phyloP scores from a whole-genome alignment of 2,797 vertebrate species.

The Sandelia bainsii region DNA sequence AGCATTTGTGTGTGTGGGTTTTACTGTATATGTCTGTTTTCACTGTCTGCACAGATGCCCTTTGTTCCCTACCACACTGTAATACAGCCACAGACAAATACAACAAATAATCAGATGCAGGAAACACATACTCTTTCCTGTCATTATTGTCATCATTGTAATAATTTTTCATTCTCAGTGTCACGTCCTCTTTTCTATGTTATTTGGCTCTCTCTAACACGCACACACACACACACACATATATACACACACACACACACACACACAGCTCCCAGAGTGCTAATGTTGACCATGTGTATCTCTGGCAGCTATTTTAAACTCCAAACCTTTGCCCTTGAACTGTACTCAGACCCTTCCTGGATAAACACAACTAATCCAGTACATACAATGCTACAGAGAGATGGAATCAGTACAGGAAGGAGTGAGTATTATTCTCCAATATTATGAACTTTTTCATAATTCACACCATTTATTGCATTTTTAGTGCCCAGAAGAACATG shows the following conservation, averaged over 20 bases:
- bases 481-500: not conserved
- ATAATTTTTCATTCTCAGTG: conserved; percentile 15
- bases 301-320: conserved; percentile 63
- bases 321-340: conserved; percentile 56
- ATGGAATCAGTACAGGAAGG: conserved; percentile 39
- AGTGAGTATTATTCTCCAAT: conserved; percentile 3
- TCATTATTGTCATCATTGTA: conserved; percentile 18
- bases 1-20: conserved; percentile 2
- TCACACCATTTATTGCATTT: conserved; percentile 20
- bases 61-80: conserved; percentile 2
- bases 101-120: not conserved
- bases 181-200: not conserved
- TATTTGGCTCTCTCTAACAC: not conserved
- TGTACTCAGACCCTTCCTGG: conserved; percentile 21
- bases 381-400: conserved; percentile 12
- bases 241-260: not conserved
- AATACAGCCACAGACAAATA: conserved; percentile 3
- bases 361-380: conserved; percentile 44
- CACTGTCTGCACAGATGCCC: not conserved
- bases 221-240: not conserved
- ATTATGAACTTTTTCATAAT: conserved; percentile 24
- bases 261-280: conserved; percentile 13
- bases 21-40: not conserved
- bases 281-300: conserved; percentile 67
- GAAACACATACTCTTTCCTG: not conserved